Conservation (phyloP, 2,888 invertebrate species). For the Lottia scabra region DNA sequence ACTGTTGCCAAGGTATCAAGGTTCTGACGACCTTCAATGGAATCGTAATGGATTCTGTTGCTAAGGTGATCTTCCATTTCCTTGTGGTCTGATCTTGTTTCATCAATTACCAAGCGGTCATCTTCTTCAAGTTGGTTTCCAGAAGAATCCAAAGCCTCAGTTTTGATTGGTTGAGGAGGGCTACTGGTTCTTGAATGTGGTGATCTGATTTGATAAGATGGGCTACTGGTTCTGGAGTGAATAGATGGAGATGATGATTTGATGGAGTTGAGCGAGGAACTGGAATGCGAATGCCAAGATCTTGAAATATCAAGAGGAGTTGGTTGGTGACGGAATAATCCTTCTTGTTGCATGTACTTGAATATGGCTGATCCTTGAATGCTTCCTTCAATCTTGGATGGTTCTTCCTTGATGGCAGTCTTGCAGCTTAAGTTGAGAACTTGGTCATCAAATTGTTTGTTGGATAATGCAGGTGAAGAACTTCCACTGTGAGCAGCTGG, state of each 20-base stretch:
- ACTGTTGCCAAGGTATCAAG: constrained; percentile 55
- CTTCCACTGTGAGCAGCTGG: constrained; percentile 43
- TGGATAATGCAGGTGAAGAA: constrained; percentile 66
- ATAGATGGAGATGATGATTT: constrained; percentile 35
- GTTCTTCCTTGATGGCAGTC: constrained; percentile 41
- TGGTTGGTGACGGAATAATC: constrained; percentile 44
- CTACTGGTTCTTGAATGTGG: constrained; percentile 25
- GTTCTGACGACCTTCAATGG: constrained; percentile 43
- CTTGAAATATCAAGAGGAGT: constrained; percentile 25
- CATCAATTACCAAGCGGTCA: constrained; percentile 26
- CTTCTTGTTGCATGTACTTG: constrained; percentile 66
- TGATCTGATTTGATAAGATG: constrained; percentile 11
- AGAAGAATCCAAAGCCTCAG: constrained; percentile 12
- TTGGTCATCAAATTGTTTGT: constrained; percentile 72
- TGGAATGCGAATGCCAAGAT: constrained; percentile 17
- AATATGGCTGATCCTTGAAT: constrained; percentile 58
- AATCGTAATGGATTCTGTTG: background rate
- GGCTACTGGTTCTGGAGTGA: constrained; percentile 25
- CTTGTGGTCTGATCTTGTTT: constrained; percentile 8
- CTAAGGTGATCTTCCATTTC: background rate
- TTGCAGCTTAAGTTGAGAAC: constrained; percentile 84
- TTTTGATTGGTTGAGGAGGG: background rate
- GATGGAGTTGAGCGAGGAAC: constrained; percentile 28
- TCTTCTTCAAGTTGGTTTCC: constrained; percentile 18
- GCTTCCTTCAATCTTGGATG: constrained; percentile 23